phyloP scores from a whole-genome alignment of 2,888 invertebrate genomes.

The Macrophya alboannulata region DNA sequence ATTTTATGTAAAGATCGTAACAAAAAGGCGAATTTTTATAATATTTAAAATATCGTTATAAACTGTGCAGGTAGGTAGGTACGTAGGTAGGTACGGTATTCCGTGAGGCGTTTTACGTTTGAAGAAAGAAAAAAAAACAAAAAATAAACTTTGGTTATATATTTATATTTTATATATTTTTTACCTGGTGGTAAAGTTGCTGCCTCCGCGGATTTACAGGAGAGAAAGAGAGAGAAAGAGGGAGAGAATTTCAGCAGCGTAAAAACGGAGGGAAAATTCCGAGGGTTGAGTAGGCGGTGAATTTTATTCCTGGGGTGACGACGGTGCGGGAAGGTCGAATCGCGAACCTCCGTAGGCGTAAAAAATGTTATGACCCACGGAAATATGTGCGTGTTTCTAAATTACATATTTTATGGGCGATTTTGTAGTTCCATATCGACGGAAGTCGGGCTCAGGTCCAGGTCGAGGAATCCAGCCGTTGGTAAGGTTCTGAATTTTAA shows the following conservation, averaged over 20 bases:
- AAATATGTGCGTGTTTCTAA: conserved; percentile 56
- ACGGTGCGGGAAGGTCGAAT: conserved; percentile 40
- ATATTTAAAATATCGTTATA: background rate
- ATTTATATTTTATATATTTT: conserved; percentile 29
- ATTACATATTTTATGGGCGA: conserved; percentile 58
- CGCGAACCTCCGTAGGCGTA: conserved; percentile 51
- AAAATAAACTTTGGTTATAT: conserved; percentile 9
- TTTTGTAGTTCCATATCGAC: conserved; percentile 51
- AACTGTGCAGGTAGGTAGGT: background rate
- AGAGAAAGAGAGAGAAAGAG: background rate
- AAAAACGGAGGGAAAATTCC: conserved; percentile 8
- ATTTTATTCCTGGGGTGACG: conserved; percentile 49
- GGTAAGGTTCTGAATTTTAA: conserved; percentile 48
- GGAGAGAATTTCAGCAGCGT: conserved; percentile 22
- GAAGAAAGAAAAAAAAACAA: background rate
- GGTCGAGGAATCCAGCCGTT: conserved; percentile 53
- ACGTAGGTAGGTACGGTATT: background rate
- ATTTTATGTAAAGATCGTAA: background rate
- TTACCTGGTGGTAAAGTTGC: conserved; percentile 33
- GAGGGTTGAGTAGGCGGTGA: conserved; percentile 25
- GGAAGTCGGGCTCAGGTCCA: conserved; percentile 51
- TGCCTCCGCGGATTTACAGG: conserved; percentile 33
- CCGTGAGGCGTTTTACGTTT: conserved; percentile 6
- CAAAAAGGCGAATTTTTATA: background rate
- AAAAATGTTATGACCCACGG: conserved; percentile 56